Conservation (phyloP, 2,888 invertebrate genomes). For the Blastobasis adustella region DNA sequence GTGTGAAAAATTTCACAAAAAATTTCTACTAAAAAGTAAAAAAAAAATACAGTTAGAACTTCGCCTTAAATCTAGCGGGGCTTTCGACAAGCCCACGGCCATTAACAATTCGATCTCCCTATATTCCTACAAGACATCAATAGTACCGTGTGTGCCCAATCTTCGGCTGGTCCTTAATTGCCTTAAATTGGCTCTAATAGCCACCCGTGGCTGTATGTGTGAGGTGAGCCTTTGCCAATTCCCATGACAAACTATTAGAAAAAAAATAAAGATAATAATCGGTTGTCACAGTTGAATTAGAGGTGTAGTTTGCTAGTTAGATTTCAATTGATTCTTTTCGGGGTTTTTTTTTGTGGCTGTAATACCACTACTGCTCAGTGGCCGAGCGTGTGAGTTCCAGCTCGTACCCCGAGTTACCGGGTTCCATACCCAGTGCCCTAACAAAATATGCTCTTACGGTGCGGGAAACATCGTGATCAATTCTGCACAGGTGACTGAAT, state of each 20-base stretch:
- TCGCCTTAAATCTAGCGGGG: slow-evolving; percentile 44
- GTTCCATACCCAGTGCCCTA: no score
- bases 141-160: slow-evolving; percentile 27
- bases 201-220: slow-evolving; percentile 17
- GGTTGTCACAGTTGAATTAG: slow-evolving; percentile 8
- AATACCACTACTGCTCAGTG: no score
- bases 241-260: slow-evolving; percentile 12
- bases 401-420: no score
- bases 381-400: no score
- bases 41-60: background rate
- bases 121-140: slow-evolving; percentile 23
- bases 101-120: slow-evolving; percentile 64
- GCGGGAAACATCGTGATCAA: no score
- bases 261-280: slow-evolving; percentile 3
- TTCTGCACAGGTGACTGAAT: no score
- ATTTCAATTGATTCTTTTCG: no score
- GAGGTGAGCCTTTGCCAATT: slow-evolving; percentile 10
- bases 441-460: no score
- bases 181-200: slow-evolving; percentile 49
- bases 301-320: no score
- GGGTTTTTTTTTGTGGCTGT: no score
- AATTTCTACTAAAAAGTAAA: no score
- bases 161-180: slow-evolving; percentile 54
- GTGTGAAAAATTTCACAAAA: no score
- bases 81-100: slow-evolving; percentile 37